Evolutionary conservation across 2,113 vertebrate species (phyloP), one percentile per base, ranked within the genome.

Genomic region (Oryzias woworae): DNA sequence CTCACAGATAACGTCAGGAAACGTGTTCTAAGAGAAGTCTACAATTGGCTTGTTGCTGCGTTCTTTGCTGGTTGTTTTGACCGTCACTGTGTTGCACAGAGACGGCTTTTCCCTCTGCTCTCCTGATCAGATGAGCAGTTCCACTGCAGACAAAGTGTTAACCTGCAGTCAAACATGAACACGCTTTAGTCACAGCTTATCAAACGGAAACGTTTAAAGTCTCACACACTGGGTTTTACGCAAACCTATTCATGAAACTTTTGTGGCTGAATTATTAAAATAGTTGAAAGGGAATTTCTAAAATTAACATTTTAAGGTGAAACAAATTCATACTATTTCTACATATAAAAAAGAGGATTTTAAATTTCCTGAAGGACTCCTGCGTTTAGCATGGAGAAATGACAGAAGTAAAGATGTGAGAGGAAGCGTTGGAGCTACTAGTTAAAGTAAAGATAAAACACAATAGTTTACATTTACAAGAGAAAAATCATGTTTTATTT

Each of bases 91-190:
- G 45, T 7, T 31, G 12, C 58, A 59, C 12, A 48, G 20, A n/a
- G 20, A 46, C 4, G 16, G 13, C 46, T 60, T 45, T 56, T 69
- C 24, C n/a, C 6, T 53, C 28, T 17, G 51, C 52, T 61, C 26
- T 18, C 17, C 31, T 4, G 17, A 24, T 55, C 60, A 12, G 31
- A 8, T 23, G 8, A 15, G 16, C 5, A 55, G 26, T 50, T 20
- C 20, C 20, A 20, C 20, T 20, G 20, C 20, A 20, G 20, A 20
- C 50, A 28, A 7, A 16, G 47, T 10, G 49, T 14, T 23, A 10
- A 23, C 48, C n/a, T 14, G 18, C 20, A 50, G 18, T 14, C 31
- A 36, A 36, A 36, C 31, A 36, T 36, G 26, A 28, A 28, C 26
- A 28, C 26, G 5, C 26, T 28, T 36, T 10, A 36, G 31, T 36